Evolutionary conservation across 2,113 vertebrate genomes (phyloP), one percentile per base, ranked within the genome.

Genomic region (Rhabdomys dilectus): DNA sequence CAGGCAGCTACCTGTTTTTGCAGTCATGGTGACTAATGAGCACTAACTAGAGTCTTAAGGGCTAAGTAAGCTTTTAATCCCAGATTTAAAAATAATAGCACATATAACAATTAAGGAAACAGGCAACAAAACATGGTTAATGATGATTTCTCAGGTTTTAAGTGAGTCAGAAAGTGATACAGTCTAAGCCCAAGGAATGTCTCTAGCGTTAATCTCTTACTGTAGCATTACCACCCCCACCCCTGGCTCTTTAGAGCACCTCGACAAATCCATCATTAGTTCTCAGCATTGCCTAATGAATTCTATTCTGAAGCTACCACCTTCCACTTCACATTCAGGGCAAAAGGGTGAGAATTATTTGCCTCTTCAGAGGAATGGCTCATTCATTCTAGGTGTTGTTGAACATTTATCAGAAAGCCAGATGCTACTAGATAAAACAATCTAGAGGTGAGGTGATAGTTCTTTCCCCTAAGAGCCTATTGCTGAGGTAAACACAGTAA

Each of bases 21-120:
- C 17, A 60, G 42, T 64, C 58, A 60, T 1, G 17, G 73, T 39
- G 36, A 96, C 78, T 95, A 91, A 96, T n/a, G 82, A 42, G 62
- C 70, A 88, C 95, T 96, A 90, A 84, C 77, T 73, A 73, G 87
- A 3, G 4, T 91, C 84, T 96, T 81, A 85, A 95, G 70, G 29
- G 72, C 58, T 48, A 96, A 91, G 42, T 91, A 84, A 97, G 58
- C 34, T 78, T 84, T 95, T 95, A 95, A 94, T 94, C 75, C 70
- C 22, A 53, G 45, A 90, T 66, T 53, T 48, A 84, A 92, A 82
- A 95, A 91, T 96, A 78, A 88, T 60, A 91, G 80, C 75, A 94
- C 62, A 53, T 76, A 80, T 21, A 91, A 91, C 80, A 96, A 89
- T 72, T 90, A 64, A 60, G 70, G 88, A 94, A 84, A 93, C 45